Evolutionary conservation across 2,888 invertebrate genomes (phyloP), one percentile per base, ranked within the genome.

Genomic region (Diadegma fenestrale): DNA sequence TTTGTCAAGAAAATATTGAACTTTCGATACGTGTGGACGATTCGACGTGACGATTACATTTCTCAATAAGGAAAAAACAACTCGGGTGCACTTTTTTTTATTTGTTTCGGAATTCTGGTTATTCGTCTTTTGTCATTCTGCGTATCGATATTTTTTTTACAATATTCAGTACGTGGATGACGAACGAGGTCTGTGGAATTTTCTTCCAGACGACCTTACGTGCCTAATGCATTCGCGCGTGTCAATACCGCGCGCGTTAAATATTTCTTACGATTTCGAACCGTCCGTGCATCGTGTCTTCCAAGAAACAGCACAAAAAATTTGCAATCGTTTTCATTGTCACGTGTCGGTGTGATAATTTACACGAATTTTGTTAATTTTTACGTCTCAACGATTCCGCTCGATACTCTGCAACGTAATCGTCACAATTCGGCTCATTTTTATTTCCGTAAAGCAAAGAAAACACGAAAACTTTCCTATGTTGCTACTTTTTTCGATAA

Each of bases 1-100:
- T 78, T 68, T 68, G n/a, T 45, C 68, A 43, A 58, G 58, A 58
- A 68, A 68, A 68, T 68, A 68, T 58, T 68, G 17, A 66, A 77
- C 30, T 54, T 22, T 30, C n/a, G 5, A 30, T 17, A 48, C 48
- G 33, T 43, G 26, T 43, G 26, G 33, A 61, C 33, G 48, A 63
- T 22, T 41, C 43, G 37, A 68, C 33, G 33, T 22, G 22, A 41
- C 22, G 72, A 72, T 58, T 51, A 51, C 14, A 22, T 72, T 26
- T 17, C 41, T 54, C 22, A 37, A 37, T 54, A 33, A 63, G 43
- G 10, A 43, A 26, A 73, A 61, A n/a, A 10, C 22, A n/a, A 17
- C 17, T n/a, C n/a, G n/a, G 30, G 22, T 10, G 33, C 37, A 4
- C 19, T 22, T 17, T 30, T 33, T 51, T 33, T 37, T 17, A 3